Base-by-base conservation (phyloP, 2,888 invertebrate genomes). In the Aphidius colemani region DNA sequence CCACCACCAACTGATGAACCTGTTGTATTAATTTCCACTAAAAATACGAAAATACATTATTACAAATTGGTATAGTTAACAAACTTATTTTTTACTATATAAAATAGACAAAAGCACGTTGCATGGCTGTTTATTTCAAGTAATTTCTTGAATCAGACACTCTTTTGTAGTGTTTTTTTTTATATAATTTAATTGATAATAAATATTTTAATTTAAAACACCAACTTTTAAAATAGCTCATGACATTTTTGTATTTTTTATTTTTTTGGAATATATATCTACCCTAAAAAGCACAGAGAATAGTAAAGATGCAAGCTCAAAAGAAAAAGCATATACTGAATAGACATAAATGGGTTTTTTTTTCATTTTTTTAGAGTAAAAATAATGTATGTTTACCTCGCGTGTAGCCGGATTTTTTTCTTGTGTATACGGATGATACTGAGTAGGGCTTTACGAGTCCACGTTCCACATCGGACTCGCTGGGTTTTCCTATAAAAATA, bases 1-100 rank as follows among this genome's bases (percentile, higher is more conserved):
- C 72, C 71, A 66, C 75, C 77, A 70, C 77, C 80, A 59, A 73
- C 73, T 41, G 73, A 70, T 61, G 71, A 68, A 44, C 67, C 70
- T 64, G 69, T 71, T 70, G 68, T 61, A 69, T 71, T 44, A 46
- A 39, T 58, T 58, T 50, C 40, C 30, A 53, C 44, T 53, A 45
- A n/a, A 62, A 63, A 41, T 39, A 64, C 41, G 11, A 43, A 13
- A 49, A 65, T 58, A 63, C 1, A 51, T 51, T 61, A 8, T 30
- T 30, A 30, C 13, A 18, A 18, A 18, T 18, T 18, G 2, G 13
- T 18, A 13, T 13, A 13, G 2, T 13, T 13, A 13, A 1, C 13
- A 13, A 13, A 13, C 13, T n/a, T n/a, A n/a, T n/a, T n/a, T n/a
- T n/a, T n/a, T n/a, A n/a, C n/a, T n/a, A n/a, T n/a, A n/a, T n/a